Evolutionary conservation across 2,113 vertebrate species (phyloP).

Genomic region (Nibea coibor): DNA sequence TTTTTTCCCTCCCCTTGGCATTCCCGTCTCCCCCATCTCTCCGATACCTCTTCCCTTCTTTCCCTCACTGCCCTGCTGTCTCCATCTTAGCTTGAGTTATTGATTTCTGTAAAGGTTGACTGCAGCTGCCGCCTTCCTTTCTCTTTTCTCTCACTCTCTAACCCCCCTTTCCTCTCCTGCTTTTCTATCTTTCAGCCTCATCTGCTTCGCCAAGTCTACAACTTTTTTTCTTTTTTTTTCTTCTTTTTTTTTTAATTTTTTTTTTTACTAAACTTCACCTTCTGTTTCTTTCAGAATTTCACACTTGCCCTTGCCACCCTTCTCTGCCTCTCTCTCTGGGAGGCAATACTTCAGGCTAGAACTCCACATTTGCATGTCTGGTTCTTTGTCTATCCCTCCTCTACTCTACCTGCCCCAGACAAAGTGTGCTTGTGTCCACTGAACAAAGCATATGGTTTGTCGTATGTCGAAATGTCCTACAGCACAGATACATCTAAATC

Average conservation of each 20-base stretch:
- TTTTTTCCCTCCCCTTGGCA: conserved; percentile 49
- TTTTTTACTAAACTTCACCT: conserved; percentile 21
- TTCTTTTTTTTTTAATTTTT: neutral
- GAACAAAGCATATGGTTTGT: neutral
- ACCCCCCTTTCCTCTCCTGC: conserved; percentile 12
- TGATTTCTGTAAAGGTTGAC: conserved; percentile 77
- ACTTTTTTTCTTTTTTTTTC: conserved; percentile 26
- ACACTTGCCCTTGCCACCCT: neutral
- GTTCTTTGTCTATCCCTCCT: neutral
- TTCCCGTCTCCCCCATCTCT: conserved; percentile 35
- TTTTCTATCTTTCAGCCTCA: conserved; percentile 27
- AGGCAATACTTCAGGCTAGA: conserved; percentile 9
- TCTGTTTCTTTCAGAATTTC: conserved; percentile 21
- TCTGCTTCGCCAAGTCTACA: conserved; percentile 12
- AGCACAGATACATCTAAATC: neutral
- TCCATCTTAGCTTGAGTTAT: conserved; percentile 71
- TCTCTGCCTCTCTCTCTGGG: conserved; percentile 13
- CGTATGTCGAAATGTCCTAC: neutral
- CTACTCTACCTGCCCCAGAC: neutral
- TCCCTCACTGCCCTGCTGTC: conserved; percentile 61
- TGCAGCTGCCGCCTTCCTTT: conserved; percentile 42
- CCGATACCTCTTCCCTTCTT: conserved; percentile 28
- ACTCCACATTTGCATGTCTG: conserved; percentile 4
- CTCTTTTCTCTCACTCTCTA: conserved; percentile 10
- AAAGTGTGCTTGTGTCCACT: neutral